Percentiles rank a stretch among this genome's conserved stretches.
Conservation (phyloP, 2,888 invertebrate species). For the Dryadula phaetusa region DNA sequence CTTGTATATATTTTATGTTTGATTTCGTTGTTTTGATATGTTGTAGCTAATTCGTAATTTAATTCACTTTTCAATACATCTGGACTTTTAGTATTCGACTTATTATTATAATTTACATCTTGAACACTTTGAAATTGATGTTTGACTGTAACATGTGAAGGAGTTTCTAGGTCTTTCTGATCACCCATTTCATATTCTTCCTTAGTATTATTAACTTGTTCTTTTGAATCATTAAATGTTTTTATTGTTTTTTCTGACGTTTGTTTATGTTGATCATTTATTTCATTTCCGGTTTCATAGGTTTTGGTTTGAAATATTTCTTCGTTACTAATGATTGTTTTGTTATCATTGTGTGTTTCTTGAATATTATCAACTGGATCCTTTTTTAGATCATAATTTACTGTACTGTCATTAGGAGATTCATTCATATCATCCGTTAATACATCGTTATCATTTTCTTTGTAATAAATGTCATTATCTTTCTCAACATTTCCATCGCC, state of each 20-base stretch:
- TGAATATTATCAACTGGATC: background rate
- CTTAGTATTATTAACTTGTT: background rate
- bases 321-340: background rate
- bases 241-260: background rate
- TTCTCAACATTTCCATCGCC: constrained; percentile 30
- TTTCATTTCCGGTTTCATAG: background rate
- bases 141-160: background rate
- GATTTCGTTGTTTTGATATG: background rate
- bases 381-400: background rate
- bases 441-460: constrained; percentile 20
- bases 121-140: background rate
- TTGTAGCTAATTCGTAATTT: background rate
- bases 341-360: constrained; percentile 9
- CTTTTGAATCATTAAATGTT: background rate
- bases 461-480: constrained; percentile 31
- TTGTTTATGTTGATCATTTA: background rate
- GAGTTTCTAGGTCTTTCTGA: background rate
- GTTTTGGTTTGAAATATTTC: background rate
- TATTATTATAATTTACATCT: background rate
- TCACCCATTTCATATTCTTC: background rate
- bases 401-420: background rate
- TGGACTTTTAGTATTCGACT: background rate
- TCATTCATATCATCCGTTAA: background rate
- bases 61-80: background rate
- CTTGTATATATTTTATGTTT: constrained; percentile 9